Evolutionary conservation across 2,888 invertebrate genomes (phyloP).

Genomic region (Rambutsinella grinnellia): DNA sequence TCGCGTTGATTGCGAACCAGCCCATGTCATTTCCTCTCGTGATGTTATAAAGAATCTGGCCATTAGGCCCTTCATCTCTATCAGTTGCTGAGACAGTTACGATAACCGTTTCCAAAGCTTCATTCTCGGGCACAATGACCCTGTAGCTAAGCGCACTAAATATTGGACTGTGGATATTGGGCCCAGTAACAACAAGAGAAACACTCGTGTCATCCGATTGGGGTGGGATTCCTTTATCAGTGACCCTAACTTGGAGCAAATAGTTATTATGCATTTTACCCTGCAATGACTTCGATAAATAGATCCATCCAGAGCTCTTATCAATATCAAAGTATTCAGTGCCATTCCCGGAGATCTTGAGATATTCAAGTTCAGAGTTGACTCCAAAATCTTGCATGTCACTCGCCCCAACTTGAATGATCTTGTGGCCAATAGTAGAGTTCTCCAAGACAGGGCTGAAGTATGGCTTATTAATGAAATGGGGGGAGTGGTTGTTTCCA

Average conservation of each 20-base stretch:
- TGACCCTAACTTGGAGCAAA: slow-evolving; percentile 79
- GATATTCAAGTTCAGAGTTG: slow-evolving; percentile 89
- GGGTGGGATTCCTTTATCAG: slow-evolving; percentile 90
- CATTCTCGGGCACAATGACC: slow-evolving; percentile 89
- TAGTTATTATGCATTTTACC: slow-evolving; percentile 75
- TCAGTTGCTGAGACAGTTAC: slow-evolving; percentile 88
- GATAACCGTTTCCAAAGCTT: slow-evolving; percentile 87
- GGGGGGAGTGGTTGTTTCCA: slow-evolving; percentile 92
- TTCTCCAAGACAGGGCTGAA: slow-evolving; percentile 86
- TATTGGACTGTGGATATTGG: slow-evolving; percentile 83
- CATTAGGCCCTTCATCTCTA: slow-evolving; percentile 89
- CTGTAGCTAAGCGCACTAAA: slow-evolving; percentile 88
- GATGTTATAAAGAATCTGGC: slow-evolving; percentile 86
- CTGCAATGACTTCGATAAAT: slow-evolving; percentile 75
- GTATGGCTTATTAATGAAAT: slow-evolving; percentile 81
- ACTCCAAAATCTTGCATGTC: slow-evolving; percentile 88
- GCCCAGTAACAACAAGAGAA: slow-evolving; percentile 84
- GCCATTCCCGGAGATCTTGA: slow-evolving; percentile 81
- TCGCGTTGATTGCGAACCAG: slow-evolving; percentile 83
- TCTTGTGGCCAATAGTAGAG: slow-evolving; percentile 78
- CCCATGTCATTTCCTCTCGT: slow-evolving; percentile 85
- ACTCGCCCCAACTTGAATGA: slow-evolving; percentile 77
- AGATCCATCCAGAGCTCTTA: slow-evolving; percentile 85
- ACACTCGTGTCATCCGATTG: slow-evolving; percentile 83
- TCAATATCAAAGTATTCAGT: slow-evolving; percentile 81